Evolutionary conservation across 2,888 invertebrate species (phyloP), one percentile per base, ranked within the genome.

Genomic region (Temnothorax unifasciatus): DNA sequence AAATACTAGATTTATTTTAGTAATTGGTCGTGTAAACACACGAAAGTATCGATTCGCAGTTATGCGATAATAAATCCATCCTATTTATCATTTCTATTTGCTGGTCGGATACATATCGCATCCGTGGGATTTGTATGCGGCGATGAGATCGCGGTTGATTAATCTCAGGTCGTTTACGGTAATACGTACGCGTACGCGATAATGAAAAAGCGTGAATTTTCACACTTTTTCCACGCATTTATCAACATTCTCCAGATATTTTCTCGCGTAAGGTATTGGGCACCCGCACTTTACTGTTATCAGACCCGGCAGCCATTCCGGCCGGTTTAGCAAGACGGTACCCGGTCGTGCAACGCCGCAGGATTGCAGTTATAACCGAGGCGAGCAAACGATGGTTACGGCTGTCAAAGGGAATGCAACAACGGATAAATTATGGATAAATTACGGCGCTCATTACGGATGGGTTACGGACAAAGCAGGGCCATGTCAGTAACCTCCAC

Each of bases 241-340:
- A 54, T 73, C 79, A 68, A 13, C 69, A 41, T 57, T 73, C 21
- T 21, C 57, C 15, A 15, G 2, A n/a, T 11, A 73, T 34, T 81
- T 69, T 74, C 21, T 47, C 74, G 54, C 74, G 54, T 34, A 6
- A 59, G 57, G 41, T 15, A 21, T 50, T 44, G 34, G 47, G 34
- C 61, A 54, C 52, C 59, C 64, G 82, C 38, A 75, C 61, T 85
- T 83, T 76, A 75, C 83, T 85, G 69, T 85, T 75, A 83, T 83
- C 59, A 47, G 57, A 76, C 76, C 66, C 69, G 69, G 71, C 76
- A 69, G 54, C 64, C 64, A 83, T 52, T 59, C 69, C 41, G 54
- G 83, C 85, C 83, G 71, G 76, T 85, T 83, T 66, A 54, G 50
- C 83, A 18, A 76, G 83, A 83, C 38, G 63, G 63, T 41, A 64